Percentiles rank a stretch among this genome's conserved stretches.
Evolutionary conservation across 2,797 vertebrate genomes (phyloP).

Genomic region (Darevskia mixta): DNA sequence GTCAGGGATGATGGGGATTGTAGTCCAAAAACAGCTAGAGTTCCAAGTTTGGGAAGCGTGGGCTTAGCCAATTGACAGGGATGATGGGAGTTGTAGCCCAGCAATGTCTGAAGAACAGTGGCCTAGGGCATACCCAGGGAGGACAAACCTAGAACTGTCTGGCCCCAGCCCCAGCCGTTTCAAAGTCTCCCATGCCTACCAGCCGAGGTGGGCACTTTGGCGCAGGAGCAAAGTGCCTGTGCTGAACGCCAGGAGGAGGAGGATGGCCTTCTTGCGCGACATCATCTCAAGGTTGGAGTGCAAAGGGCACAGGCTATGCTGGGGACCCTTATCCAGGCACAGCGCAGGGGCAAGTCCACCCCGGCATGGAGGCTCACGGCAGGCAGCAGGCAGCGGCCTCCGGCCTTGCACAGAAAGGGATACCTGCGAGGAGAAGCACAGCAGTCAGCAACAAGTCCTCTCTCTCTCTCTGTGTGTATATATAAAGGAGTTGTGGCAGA

Average conservation of each 20-base stretch:
- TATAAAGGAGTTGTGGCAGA: neutral
- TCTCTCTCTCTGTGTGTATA: no score
- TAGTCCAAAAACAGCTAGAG: no score
- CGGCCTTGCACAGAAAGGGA: neutral
- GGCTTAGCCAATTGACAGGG: no score
- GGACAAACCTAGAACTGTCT: neutral
- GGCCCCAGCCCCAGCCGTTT: neutral
- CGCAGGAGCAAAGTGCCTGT: constrained; percentile 86
- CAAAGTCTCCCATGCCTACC: constrained; percentile 70
- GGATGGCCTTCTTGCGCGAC: constrained; percentile 86
- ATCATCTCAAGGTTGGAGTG: constrained; percentile 71
- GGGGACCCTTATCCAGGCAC: neutral
- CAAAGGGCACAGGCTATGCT: constrained; percentile 56
- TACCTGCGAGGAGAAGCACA: neutral
- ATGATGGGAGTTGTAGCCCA: no score
- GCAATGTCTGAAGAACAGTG: no score
- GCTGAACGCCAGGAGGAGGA: constrained; percentile 82
- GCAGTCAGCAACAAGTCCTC: neutral
- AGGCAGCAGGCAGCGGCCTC: neutral
- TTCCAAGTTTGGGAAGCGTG: no score
- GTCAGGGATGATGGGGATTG: no score
- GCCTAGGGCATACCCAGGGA: no score
- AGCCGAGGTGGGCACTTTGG: constrained; percentile 83
- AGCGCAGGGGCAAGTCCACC: neutral
- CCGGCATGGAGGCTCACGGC: neutral